A percentile compares a stretch with the other conserved stretches of the same genome.
Evolutionary conservation across 2,797 vertebrate species (phyloP).

Genomic region (Austrolebias charrua): DNA sequence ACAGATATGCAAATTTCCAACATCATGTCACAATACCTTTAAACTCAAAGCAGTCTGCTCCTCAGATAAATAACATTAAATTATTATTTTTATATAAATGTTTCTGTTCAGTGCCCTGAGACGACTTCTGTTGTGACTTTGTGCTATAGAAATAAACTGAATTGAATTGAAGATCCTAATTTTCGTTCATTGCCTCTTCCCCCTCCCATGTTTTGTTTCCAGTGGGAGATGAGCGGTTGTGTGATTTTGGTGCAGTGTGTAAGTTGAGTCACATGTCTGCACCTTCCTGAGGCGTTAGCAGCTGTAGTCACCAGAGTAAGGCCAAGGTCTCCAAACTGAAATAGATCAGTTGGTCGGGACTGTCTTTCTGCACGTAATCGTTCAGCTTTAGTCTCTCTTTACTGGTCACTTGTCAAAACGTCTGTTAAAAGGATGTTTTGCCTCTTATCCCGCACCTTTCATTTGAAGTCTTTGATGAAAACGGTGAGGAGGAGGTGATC

Average conservation of each 20-base stretch:
- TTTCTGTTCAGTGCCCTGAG: too few species aligned
- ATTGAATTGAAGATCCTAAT: background rate
- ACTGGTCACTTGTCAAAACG: conserved; percentile 36
- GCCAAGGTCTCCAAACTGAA: conserved; percentile 61
- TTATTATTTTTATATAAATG: too few species aligned
- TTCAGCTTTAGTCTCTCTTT: conserved; percentile 39
- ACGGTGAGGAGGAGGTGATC: conserved; percentile 62
- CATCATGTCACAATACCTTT: too few species aligned
- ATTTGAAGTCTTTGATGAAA: conserved; percentile 67
- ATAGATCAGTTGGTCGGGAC: conserved; percentile 49
- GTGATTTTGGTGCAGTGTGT: conserved; percentile 38
- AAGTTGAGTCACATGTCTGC: conserved; percentile 42
- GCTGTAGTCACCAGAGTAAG: conserved; percentile 56
- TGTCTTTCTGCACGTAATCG: conserved; percentile 42
- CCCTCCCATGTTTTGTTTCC: too few species aligned
- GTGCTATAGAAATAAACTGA: too few species aligned
- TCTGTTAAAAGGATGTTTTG: conserved; percentile 19
- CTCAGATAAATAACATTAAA: too few species aligned
- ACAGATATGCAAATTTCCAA: too few species aligned
- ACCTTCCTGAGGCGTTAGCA: conserved; percentile 38
- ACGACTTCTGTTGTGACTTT: too few species aligned
- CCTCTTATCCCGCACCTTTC: conserved; percentile 33
- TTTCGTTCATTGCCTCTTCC: too few species aligned
- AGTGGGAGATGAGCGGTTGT: conserved; percentile 9
- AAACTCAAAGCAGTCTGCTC: too few species aligned